These are phyloP conservation scores for Perizoma affinitatum DNA, from an alignment of 2,888 invertebrate genomes.

Conservation along the genomic window DNA sequence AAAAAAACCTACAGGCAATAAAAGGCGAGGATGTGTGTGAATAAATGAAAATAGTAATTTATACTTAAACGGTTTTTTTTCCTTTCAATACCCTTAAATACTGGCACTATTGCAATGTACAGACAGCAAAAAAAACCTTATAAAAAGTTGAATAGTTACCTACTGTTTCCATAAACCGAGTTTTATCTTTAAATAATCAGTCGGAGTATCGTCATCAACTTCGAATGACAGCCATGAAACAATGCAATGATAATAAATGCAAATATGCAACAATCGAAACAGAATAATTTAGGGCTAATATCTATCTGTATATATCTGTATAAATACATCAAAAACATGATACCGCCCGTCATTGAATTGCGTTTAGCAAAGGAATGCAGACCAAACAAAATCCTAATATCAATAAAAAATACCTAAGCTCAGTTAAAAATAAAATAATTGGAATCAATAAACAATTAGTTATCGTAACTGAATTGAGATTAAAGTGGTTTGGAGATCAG, in stretches of 20 bases:
- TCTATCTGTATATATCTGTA: constrained; percentile 14
- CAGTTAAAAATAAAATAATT: too few relatives aligned
- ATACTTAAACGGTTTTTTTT: constrained; percentile 5
- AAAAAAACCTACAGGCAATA: constrained; percentile 62
- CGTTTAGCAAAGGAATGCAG: constrained; percentile 9
- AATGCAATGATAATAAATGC: background rate
- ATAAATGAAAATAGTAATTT: constrained; percentile 73
- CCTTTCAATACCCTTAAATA: constrained; percentile 3
- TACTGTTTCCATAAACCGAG: too few relatives aligned
- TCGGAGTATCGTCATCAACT: constrained; percentile 11
- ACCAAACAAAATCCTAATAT: background rate
- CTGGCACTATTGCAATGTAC: too few relatives aligned
- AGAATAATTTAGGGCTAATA: constrained; percentile 12
- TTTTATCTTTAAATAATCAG: background rate
- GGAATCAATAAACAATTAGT: too few relatives aligned
- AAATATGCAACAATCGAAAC: background rate
- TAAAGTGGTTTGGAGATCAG: too few relatives aligned
- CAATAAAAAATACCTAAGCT: too few relatives aligned
- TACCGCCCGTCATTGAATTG: background rate
- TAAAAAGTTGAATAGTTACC: too few relatives aligned
- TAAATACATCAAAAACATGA: constrained; percentile 10
- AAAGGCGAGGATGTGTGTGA: constrained; percentile 79
- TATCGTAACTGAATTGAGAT: too few relatives aligned
- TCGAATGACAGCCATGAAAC: constrained; percentile 9
- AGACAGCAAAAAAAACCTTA: too few relatives aligned